Base-by-base conservation (phyloP, 2,113 vertebrate genomes). In the Leuciscus idus region DNA sequence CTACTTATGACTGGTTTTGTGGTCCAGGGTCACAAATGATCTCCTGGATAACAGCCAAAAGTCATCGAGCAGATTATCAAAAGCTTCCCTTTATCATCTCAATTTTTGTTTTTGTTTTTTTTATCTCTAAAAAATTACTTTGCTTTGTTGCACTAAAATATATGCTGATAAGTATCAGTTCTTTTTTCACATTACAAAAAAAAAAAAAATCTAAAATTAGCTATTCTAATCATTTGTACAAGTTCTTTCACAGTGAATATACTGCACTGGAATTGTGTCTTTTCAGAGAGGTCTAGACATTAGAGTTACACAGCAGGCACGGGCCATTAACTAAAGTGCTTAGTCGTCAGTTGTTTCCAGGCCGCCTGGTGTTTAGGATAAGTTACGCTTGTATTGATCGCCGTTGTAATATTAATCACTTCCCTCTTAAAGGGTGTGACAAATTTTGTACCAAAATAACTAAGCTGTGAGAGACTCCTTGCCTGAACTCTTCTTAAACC, bases 351-450 rank as follows among this genome's bases (percentile, higher is more conserved):
- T 81, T 81, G 78, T 81, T 81, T 81, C 39, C 59, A 46, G 78
- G 78, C 59, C 39, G 57, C 78, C 57, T 64, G 59, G 83, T 64
- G 84, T 74, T 48, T 80, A 84, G 36, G 43, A 79, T 85, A 70
- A 85, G 78, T 85, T 85, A 80, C 64, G 28, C 76, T 21, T 68
- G 66, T 80, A 72, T 70, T 73, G 46, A 85, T 80, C 68, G 66
- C 36, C 1, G 55, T 28, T 72, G 26, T 81, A 85, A 79, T 72
- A 80, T 85, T 57, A 79, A 57, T 59, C 76, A 80, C 48, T 68
- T 57, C 50, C 64, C 50, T 73, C 36, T 73, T 85, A 85, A 76
- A 81, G 39, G 55, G 83, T 33, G 43, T 50, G 83, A 64, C 39
- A 64, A 62, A 48, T 33, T 62, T 61, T 80, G 28, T 12, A 59